Conservation (phyloP, 2,113 vertebrate species). For the Regulus satrapa region DNA sequence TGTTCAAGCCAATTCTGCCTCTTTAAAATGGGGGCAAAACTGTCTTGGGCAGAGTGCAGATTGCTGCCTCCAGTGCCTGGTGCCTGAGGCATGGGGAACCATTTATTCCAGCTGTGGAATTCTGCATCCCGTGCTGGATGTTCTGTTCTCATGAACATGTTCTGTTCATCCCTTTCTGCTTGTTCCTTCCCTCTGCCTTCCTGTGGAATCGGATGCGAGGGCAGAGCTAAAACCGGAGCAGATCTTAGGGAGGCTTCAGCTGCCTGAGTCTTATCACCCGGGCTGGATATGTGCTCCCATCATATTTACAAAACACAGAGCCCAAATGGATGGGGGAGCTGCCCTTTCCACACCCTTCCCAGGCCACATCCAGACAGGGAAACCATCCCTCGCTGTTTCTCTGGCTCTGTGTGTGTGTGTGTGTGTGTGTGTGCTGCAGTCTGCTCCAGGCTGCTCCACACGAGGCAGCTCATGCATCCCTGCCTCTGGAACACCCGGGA, state of each 20-base stretch:
- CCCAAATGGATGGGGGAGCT: neutral
- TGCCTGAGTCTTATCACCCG: neutral
- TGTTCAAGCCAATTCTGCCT: neutral
- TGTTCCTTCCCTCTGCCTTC: neutral
- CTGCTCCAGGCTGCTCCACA: slow-evolving; percentile 36
- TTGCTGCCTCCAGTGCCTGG: neutral
- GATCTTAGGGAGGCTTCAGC: neutral
- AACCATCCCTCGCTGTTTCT: neutral
- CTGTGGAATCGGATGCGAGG: neutral
- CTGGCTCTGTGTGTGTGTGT: neutral
- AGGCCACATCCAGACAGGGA: neutral
- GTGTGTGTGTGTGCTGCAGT: neutral
- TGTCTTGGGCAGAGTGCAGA: neutral
- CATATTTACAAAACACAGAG: neutral
- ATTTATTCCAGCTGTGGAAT: neutral
- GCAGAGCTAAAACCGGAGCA: neutral
- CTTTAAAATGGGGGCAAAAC: neutral
- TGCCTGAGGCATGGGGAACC: rapidly evolving
- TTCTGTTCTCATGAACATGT: too few relatives aligned
- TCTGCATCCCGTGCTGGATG: neutral
- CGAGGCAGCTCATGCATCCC: slow-evolving; percentile 28
- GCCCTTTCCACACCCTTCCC: neutral
- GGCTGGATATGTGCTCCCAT: neutral
- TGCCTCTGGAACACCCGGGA: neutral
- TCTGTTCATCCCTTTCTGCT: rapidly evolving